Evolutionary conservation across 2,888 invertebrate genomes (phyloP), one percentile per base, ranked within the genome.

Genomic region (Drosophila tanythrix): DNA sequence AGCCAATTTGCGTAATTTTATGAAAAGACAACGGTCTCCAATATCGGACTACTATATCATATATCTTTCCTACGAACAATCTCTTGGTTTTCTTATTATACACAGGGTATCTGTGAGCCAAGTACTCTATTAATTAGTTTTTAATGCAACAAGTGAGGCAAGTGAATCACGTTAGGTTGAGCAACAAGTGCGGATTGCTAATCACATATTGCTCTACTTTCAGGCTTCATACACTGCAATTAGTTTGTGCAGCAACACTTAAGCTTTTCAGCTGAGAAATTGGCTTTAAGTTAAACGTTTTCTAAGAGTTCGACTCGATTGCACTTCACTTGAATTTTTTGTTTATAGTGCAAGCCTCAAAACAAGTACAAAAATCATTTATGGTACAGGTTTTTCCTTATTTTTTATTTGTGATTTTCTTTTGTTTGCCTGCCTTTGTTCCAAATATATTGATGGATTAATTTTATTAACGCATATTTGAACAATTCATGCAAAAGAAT

Each of bases 311-410:
- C n/a, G 36, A 11, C 31, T n/a, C 21, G 55, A 65, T 31, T 53
- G 59, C 21, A 40, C 52, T 72, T 77, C 55, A 48, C 33, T 56
- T 58, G 57, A 53, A 2, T 33, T 56, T 65, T 80, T 79, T 71
- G 64, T 71, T 84, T 72, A 71, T 68, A 68, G 55, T 70, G 76
- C 65, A 55, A 58, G 78, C 79, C 83, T 76, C 72, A 60, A 76
- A 76, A 48, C 88, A 21, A 21, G 21, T 21, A 21, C 21, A 21
- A 21, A 21, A 21, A 21, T 21, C 21, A 21, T 21, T 21, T 21
- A 21, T 21, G 21, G 21, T 21, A 21, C 21, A 21, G 21, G 21
- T 21, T 21, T 21, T 21, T 1, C 21, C 1, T 21, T 21, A 21
- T 21, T 21, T 21, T 21, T 21, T 21, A 21, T 21, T 21, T 21